A percentile compares a stretch with the other conserved stretches of the same genome.
phyloP scores from a whole-genome alignment of 2,888 invertebrate genomes.

The Dendrolimus houi region DNA sequence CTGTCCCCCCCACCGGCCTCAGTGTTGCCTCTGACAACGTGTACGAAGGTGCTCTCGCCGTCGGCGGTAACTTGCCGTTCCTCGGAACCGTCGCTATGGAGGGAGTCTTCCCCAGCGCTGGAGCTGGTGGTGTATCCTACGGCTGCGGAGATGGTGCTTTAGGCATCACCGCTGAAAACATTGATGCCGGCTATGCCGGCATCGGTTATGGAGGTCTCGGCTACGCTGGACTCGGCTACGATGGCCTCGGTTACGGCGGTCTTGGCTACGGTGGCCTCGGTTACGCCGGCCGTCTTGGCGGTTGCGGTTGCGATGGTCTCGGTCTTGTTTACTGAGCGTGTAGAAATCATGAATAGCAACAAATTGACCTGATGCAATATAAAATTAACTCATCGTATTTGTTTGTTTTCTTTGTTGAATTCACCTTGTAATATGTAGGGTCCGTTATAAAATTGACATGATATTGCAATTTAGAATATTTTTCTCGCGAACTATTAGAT shows the following conservation, averaged over 20 bases:
- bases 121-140: slow-evolving; percentile 20
- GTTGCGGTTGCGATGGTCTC: slow-evolving; percentile 13
- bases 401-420: no score
- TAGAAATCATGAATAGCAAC: not conserved
- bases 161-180: slow-evolving; percentile 8
- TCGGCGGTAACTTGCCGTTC: slow-evolving; percentile 20
- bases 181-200: slow-evolving; percentile 16
- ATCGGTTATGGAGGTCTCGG: slow-evolving; percentile 16
- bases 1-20: slow-evolving; percentile 12
- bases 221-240: slow-evolving; percentile 17
- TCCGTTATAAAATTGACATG: no score
- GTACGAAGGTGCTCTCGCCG: slow-evolving; percentile 16
- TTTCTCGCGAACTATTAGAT: no score
- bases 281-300: slow-evolving; percentile 19
- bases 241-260: slow-evolving; percentile 22
- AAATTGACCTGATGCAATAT: not conserved
- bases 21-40: slow-evolving; percentile 16
- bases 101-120: slow-evolving; percentile 23
- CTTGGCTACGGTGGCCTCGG: slow-evolving; percentile 12
- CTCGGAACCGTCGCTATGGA: slow-evolving; percentile 24
- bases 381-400: no score
- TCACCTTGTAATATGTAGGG: no score
- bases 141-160: slow-evolving; percentile 9
- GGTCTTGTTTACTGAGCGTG: slow-evolving; percentile 3
- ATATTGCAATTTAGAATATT: no score